Evolutionary conservation across 2,888 invertebrate genomes (phyloP), one percentile per base, ranked within the genome.

Genomic region (Lochmaea capreae): DNA sequence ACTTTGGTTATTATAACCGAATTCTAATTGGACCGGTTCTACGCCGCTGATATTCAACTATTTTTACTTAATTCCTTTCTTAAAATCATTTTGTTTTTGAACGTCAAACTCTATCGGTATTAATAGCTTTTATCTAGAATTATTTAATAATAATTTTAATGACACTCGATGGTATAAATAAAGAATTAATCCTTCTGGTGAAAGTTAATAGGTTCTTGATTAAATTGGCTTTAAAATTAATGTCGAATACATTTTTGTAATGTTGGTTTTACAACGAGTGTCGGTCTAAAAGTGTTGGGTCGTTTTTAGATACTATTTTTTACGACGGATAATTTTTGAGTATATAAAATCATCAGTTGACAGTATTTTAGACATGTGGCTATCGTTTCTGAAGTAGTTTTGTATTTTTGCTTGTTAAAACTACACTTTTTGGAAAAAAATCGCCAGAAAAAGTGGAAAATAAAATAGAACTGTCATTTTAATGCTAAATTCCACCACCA

Each of bases 121-220:
- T 69, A 69, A 69, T 69, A 69, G 62, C n/a, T 16, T 61, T 62
- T 43, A 69, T 69, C 69, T n/a, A 26, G 62, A 62, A 69, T 62
- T 14, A 61, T 61, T 61, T 39, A 61, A 33, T 69, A 69, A 62
- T 69, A 69, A 61, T 69, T 69, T 62, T 69, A 62, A 69, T 10
- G 69, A 69, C 62, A 62, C 52, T 43, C 16, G 10, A 42, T 61
- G 16, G 62, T 58, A 62, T 42, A 69, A 52, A 49, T 69, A 69
- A 62, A 26, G 14, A 61, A 69, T 62, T 62, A 62, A 62, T 52
- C 22, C 49, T 52, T 61, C 61, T 39, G 43, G 69, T 52, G 69
- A 69, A 69, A 69, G 69, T 69, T 69, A 69, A 62, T 69, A 69
- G 67, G 22, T 22, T 59, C 22, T 33, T 22, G 46, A 54, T 54